phyloP scores from a whole-genome alignment of 2,797 vertebrate species.

The Crypturellus tataupa region DNA sequence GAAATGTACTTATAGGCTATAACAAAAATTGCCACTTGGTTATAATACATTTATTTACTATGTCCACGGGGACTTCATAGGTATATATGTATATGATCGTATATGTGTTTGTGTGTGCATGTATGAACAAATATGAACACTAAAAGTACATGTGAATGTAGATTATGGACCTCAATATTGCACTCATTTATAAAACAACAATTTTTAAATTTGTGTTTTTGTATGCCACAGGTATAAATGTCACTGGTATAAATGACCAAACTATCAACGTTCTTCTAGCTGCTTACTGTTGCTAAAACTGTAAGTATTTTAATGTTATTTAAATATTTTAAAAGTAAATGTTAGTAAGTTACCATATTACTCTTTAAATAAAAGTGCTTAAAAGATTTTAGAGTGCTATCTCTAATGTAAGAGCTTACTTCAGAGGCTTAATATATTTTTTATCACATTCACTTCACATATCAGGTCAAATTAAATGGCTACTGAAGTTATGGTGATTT shows the following conservation, averaged over 20 bases:
- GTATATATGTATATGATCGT: fast-evolving
- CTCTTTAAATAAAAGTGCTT: not conserved
- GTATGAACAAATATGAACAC: not conserved
- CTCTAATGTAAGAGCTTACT: not conserved
- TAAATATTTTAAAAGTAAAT: not conserved
- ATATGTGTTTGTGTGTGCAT: not conserved
- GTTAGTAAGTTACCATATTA: not conserved
- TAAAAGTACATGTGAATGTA: not conserved
- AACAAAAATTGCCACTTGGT: fast-evolving
- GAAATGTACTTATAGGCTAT: not conserved
- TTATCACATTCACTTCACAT: not conserved
- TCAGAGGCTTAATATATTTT: not conserved
- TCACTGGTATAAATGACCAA: not conserved
- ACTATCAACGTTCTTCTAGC: not conserved
- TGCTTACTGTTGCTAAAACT: not conserved
- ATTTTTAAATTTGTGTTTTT: not conserved
- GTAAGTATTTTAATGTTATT: not conserved
- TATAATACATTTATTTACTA: fast-evolving
- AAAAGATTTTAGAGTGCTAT: not conserved
- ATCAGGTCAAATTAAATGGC: not conserved
- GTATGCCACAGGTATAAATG: not conserved
- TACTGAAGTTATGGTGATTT: not conserved
- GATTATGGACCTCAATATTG: not conserved
- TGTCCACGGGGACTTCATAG: not conserved
- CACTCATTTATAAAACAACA: not conserved